Percentiles rank a stretch among this genome's conserved stretches.
Evolutionary conservation across 2,113 vertebrate genomes (phyloP).

Genomic region (Muntiacus muntjak): DNA sequence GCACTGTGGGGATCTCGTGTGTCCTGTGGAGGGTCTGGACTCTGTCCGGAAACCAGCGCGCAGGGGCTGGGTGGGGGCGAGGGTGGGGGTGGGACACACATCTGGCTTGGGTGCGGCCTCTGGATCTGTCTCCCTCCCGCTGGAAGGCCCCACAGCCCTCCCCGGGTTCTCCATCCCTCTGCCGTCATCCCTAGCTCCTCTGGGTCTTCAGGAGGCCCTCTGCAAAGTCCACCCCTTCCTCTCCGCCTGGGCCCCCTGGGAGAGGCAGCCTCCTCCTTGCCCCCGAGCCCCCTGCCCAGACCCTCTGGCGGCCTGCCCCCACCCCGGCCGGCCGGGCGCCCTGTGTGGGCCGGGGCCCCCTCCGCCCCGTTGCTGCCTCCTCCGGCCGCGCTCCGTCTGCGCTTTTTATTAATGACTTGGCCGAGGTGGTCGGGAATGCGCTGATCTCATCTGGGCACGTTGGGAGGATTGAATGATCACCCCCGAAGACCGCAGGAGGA

Average conservation of each 20-base stretch:
- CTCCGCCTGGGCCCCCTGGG: background rate
- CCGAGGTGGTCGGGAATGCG: background rate
- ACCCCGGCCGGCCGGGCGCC: background rate
- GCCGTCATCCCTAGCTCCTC: fast-evolving
- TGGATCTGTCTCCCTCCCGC: background rate
- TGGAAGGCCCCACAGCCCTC: fast-evolving
- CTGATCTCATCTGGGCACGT: background rate
- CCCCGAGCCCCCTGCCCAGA: background rate
- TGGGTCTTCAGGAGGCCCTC: background rate
- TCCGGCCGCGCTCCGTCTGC: background rate
- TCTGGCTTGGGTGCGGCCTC: background rate
- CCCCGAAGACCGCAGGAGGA: background rate
- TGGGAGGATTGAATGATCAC: background rate
- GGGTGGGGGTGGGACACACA: background rate
- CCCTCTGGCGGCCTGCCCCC: fast-evolving
- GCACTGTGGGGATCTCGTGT: fast-evolving
- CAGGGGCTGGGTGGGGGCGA: background rate
- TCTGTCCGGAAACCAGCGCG: fast-evolving
- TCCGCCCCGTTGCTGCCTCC: background rate
- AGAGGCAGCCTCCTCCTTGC: too few relatives aligned
- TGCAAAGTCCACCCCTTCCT: background rate
- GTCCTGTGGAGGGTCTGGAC: background rate
- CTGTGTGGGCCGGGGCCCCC: background rate
- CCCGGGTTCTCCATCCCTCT: background rate
- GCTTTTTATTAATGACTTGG: background rate